Evolutionary conservation across 2,888 invertebrate genomes (phyloP), one percentile per base, ranked within the genome.

Genomic region (Orthonevra nobilis): DNA sequence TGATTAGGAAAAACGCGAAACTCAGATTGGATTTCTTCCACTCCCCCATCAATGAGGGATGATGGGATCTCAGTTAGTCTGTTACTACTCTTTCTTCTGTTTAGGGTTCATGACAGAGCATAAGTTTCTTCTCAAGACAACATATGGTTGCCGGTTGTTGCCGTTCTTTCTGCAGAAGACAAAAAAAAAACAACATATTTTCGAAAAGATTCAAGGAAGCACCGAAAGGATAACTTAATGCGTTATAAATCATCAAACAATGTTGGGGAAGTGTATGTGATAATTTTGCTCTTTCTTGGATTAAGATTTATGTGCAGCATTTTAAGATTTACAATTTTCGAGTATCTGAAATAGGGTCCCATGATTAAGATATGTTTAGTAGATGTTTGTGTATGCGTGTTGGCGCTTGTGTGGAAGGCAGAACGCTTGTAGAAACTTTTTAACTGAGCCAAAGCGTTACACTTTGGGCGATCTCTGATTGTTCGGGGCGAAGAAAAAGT

Each of bases 211-310:
- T 10, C 38, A 50, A 58, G 32, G 42, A 34, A 32, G 44, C 36
- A 63, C 28, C 36, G 70, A 72, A 79, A 79, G 79, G 66, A 73
- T 79, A 79, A 66, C 79, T 54, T 66, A 79, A 73, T 73, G 54
- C 36, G 56, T 79, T 79, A 79, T 79, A 79, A 79, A 79, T 79
- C 79, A 79, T 79, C 61, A 79, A 79, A 66, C 42, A 68, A 61
- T 54, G 66, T 54, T 61, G 72, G n/a, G n/a, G 60, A 64, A 73
- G 66, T 72, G 72, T 66, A 72, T 79, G 79, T 79, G 79, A 79
- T 73, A 79, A 79, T 73, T 79, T 54, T 72, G 73, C 68, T 73
- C 40, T 66, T 73, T 66, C 61, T 46, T 34, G 66, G 73, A 66
- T 72, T 68, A 79, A 73, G 79, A 79, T 79, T 79, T 79, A 79